Evolutionary conservation across 1,140 invertebrate genomes (phyloP).

Genomic region (Melipona quadrifasciata): DNA sequence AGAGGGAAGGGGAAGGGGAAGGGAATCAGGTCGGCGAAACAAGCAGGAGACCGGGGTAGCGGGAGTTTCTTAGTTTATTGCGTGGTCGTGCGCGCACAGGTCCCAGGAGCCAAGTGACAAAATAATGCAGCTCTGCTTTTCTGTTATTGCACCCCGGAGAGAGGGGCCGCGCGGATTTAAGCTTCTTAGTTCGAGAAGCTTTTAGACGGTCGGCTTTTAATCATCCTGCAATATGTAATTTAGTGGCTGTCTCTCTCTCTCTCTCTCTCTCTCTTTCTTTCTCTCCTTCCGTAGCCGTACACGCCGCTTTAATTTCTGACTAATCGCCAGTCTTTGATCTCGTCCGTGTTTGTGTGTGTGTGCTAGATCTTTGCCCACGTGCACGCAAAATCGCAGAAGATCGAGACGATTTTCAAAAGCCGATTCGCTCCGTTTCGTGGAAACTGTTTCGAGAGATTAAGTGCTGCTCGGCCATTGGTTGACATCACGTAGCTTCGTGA

Average conservation of each 20-base stretch:
- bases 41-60: background rate
- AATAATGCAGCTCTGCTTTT: background rate
- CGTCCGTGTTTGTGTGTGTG: too few species aligned
- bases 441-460: too few species aligned
- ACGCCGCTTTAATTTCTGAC: constrained; percentile 1
- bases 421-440: too few species aligned
- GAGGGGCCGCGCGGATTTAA: background rate
- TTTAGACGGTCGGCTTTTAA: constrained; percentile 21
- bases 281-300: too few species aligned
- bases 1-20: too few species aligned
- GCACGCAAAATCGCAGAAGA: background rate
- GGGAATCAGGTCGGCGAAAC: background rate
- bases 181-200: constrained; percentile 12
- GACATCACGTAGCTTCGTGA: too few species aligned
- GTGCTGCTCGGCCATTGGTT: too few species aligned
- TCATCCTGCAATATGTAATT: constrained; percentile 22
- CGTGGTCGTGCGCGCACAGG: background rate
- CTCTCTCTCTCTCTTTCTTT: background rate
- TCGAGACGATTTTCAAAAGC: background rate
- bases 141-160: constrained; percentile 8
- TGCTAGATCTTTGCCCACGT: background rate
- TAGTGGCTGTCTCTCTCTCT: too few species aligned
- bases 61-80: background rate
- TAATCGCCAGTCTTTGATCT: background rate
- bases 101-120: background rate